Evolutionary conservation across 2,113 vertebrate species (phyloP).

Genomic region (Eurystomus gularis): DNA sequence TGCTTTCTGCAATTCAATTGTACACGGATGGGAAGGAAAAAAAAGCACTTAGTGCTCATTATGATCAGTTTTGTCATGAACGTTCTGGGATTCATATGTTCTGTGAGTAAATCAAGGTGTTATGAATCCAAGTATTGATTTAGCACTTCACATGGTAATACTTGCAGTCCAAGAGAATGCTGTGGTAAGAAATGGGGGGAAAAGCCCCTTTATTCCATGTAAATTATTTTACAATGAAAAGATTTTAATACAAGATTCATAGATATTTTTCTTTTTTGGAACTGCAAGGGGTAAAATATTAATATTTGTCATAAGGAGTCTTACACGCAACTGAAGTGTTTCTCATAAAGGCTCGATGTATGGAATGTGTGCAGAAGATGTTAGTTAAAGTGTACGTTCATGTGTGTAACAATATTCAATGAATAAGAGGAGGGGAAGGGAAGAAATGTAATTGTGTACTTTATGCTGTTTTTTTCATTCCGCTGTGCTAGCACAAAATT

Average conservation of each 20-base stretch:
- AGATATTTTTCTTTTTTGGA: background rate
- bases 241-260: background rate
- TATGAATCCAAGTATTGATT: background rate
- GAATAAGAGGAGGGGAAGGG: background rate
- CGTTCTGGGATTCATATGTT: background rate
- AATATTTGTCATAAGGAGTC: background rate
- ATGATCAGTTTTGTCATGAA: background rate
- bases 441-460: background rate
- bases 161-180: background rate
- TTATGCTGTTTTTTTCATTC: background rate
- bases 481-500: background rate
- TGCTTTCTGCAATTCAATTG: background rate
- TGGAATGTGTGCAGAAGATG: background rate
- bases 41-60: background rate
- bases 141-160: background rate
- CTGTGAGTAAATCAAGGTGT: background rate
- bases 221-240: background rate
- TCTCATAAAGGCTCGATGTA: background rate
- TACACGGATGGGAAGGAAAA: background rate
- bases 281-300: background rate
- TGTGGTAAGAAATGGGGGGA: background rate
- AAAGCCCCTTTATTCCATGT: fast-evolving
- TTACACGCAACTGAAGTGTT: background rate
- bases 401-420: background rate
- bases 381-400: background rate